Conservation (phyloP, 2,888 invertebrate genomes). For the Chymomyza fuscimana region DNA sequence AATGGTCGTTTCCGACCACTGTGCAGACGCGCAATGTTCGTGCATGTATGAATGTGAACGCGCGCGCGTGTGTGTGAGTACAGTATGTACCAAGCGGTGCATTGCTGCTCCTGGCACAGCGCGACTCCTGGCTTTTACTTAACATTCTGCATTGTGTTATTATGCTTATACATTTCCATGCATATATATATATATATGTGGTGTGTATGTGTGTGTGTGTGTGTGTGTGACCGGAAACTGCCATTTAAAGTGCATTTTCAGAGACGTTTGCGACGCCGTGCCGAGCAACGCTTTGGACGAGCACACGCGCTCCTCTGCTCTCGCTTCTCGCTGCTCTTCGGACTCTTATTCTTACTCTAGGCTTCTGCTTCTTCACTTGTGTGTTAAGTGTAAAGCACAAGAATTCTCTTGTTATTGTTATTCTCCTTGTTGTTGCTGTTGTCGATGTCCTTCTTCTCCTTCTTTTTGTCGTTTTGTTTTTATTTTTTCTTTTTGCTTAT, state of each 20-base stretch:
- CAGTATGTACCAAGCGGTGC: conserved; percentile 77
- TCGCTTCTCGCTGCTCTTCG: too few species aligned
- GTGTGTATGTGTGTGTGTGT: conserved; percentile 26
- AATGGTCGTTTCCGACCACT: too few species aligned
- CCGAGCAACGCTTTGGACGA: conserved; percentile 8
- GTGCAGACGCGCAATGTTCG: conserved; percentile 4
- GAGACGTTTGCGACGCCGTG: conserved; percentile 58
- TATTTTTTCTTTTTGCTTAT: conserved; percentile 9
- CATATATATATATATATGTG: conserved; percentile 10
- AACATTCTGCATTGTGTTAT: conserved; percentile 61
- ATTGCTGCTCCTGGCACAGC: conserved; percentile 71
- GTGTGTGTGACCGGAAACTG: conserved; percentile 75
- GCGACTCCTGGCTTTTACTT: conserved; percentile 57
- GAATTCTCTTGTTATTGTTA: conserved; percentile 40
- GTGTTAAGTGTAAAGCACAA: conserved; percentile 54
- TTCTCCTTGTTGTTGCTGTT: conserved; percentile 27
- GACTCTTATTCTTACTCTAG: neutral
- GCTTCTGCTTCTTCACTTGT: conserved; percentile 48
- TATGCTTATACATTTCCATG: conserved; percentile 54
- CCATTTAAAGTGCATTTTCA: conserved; percentile 77
- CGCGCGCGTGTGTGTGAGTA: conserved; percentile 47
- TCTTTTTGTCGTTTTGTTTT: conserved; percentile 4
- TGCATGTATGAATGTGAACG: conserved; percentile 15
- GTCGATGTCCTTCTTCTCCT: conserved; percentile 3
- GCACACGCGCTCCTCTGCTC: conserved; percentile 27